Evolutionary conservation across 2,113 vertebrate genomes (phyloP).

Genomic region (Forbesichthys agassizii): DNA sequence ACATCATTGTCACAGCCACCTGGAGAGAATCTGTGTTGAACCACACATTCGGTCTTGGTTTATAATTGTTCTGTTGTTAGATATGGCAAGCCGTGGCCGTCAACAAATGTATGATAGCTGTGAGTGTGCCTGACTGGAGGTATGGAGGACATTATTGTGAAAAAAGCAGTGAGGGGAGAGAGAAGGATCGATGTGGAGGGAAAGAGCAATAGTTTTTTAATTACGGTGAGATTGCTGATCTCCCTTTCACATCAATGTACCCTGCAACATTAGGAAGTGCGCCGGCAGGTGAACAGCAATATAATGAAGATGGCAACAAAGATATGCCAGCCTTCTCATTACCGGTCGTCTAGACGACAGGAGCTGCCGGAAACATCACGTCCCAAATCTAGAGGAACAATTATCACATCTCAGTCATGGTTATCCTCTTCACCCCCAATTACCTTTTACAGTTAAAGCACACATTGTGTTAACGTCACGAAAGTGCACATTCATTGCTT

Average conservation of each 20-base stretch:
- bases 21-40: conserved; percentile 28
- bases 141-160: background rate
- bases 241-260: conserved; percentile 3
- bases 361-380: conserved; percentile 24
- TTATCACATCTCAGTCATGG: conserved; percentile 14
- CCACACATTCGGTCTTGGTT: conserved; percentile 9
- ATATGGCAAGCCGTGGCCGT: conserved; percentile 32
- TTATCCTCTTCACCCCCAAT: conserved; percentile 6
- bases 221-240: conserved; percentile 10
- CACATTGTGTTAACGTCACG: no score
- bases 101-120: no score
- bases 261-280: conserved; percentile 1
- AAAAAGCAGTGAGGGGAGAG: background rate
- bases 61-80: conserved; percentile 22
- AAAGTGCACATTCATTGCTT: no score
- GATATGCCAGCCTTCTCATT: conserved; percentile 9
- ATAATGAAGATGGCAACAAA: conserved; percentile 30
- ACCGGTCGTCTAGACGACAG: conserved; percentile 27
- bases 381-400: background rate
- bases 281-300: conserved; percentile 20
- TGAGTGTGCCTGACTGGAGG: background rate
- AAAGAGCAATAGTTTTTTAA: conserved; percentile 12
- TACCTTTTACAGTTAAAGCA: no score
- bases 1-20: conserved; percentile 42
- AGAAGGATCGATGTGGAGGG: background rate